A percentile compares a stretch with the other conserved stretches of the same genome.
Conservation (phyloP, 1,140 invertebrate species). For the Camponotus vicinus region DNA sequence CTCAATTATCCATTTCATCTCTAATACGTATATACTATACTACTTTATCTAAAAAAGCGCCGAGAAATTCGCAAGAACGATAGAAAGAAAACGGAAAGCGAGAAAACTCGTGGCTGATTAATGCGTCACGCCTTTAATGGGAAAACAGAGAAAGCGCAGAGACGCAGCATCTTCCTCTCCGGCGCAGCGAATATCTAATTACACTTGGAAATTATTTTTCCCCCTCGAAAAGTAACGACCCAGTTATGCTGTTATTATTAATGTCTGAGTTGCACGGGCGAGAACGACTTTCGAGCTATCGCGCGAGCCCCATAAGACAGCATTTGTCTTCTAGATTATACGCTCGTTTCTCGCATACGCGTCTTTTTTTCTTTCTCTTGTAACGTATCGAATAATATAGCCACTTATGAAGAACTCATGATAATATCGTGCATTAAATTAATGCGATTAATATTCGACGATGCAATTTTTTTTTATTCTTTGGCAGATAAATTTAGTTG, state of each 20-base stretch:
- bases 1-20: constrained; percentile 41
- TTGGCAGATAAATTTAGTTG: not conserved
- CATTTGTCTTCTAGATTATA: constrained; percentile 61
- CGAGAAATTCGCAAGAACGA: constrained; percentile 58
- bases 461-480: not conserved
- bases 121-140: constrained; percentile 57
- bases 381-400: constrained; percentile 42
- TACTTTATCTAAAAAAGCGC: constrained; percentile 10
- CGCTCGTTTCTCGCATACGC: constrained; percentile 47
- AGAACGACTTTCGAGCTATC: constrained; percentile 62
- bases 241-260: constrained; percentile 64
- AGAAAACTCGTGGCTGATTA: constrained; percentile 73
- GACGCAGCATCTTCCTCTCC: constrained; percentile 30
- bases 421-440: constrained; percentile 34
- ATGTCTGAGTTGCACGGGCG: constrained; percentile 61
- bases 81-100: constrained; percentile 50
- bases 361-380: not conserved
- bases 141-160: constrained; percentile 46
- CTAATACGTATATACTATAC: constrained; percentile 15
- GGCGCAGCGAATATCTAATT: constrained; percentile 64
- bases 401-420: constrained; percentile 20
- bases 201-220: constrained; percentile 64
- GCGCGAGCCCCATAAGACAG: constrained; percentile 35
- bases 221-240: constrained; percentile 55
- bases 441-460: not conserved